These are phyloP conservation scores for Elaphurus davidianus DNA, from an alignment of 2,113 vertebrate genomes.

Conservation along the genomic window DNA sequence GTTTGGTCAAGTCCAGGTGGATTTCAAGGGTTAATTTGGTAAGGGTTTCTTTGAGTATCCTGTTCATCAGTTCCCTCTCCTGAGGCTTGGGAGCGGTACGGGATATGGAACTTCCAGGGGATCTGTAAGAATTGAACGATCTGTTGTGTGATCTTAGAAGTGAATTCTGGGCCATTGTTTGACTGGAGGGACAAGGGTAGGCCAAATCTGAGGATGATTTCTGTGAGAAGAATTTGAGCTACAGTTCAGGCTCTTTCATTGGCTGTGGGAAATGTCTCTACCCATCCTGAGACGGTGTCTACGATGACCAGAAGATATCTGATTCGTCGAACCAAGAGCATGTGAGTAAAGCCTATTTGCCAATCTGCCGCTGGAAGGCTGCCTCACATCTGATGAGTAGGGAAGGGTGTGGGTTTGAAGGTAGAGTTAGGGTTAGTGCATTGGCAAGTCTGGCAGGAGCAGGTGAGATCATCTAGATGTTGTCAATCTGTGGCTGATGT, in stretches of 20 bases:
- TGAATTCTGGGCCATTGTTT: not conserved
- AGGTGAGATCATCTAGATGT: not conserved
- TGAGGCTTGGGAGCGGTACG: not conserved
- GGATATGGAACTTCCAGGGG: not conserved
- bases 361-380: not conserved
- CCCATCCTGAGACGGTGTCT: not conserved
- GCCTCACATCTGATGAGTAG: not conserved
- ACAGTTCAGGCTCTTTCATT: accelerated
- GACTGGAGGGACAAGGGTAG: accelerated
- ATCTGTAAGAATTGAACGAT: accelerated
- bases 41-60: not conserved
- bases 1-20: not conserved
- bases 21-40: not conserved
- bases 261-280: not conserved
- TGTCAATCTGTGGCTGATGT: not conserved
- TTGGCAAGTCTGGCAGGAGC: not conserved
- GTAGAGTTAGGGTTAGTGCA: not conserved
- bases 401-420: not conserved
- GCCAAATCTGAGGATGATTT: not conserved
- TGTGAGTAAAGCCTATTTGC: not conserved
- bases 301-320: not conserved
- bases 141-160: not conserved
- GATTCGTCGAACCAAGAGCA: accelerated
- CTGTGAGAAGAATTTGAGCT: not conserved
- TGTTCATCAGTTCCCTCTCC: not conserved